A percentile compares a stretch with the other conserved stretches of the same genome.
These are phyloP conservation scores for Galeopterus variegatus DNA, from an alignment of 2,113 vertebrate species.

Conservation along the genomic window DNA sequence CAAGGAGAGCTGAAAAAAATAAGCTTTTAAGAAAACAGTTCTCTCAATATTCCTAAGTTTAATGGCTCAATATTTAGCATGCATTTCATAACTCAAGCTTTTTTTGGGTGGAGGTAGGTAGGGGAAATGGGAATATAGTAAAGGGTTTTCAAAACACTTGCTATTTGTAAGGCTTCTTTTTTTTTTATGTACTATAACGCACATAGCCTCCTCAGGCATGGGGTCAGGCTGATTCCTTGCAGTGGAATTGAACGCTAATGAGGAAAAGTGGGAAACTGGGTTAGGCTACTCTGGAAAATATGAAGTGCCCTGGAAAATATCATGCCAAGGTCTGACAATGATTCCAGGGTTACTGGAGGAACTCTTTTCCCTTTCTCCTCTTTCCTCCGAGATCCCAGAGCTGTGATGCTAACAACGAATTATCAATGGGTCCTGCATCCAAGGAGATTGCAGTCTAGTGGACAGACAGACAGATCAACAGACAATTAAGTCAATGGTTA, in stretches of 20 bases:
- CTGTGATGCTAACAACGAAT: background rate
- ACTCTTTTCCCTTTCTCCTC: background rate
- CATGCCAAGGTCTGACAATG: conserved; percentile 54
- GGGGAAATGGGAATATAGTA: conserved; percentile 88
- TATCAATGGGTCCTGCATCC: too few species aligned
- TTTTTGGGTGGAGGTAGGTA: conserved; percentile 88
- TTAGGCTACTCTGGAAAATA: conserved; percentile 78
- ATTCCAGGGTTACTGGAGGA: conserved; percentile 49
- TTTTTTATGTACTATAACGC: conserved; percentile 86
- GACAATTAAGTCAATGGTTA: background rate
- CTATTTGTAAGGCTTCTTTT: conserved; percentile 89
- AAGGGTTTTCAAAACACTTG: conserved; percentile 89
- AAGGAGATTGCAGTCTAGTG: background rate
- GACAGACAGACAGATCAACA: background rate
- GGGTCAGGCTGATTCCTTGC: conserved; percentile 72
- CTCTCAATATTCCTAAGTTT: conserved; percentile 88
- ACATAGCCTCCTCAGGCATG: conserved; percentile 74
- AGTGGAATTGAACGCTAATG: conserved; percentile 58
- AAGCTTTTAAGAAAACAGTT: conserved; percentile 86
- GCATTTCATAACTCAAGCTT: conserved; percentile 89
- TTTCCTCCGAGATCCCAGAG: background rate
- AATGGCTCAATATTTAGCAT: conserved; percentile 88
- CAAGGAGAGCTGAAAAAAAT: conserved; percentile 88
- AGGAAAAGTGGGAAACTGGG: conserved; percentile 76
- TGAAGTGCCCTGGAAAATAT: conserved; percentile 64